Base-by-base conservation (phyloP, 2,113 vertebrate genomes). In the Formicarius rufipectus region DNA sequence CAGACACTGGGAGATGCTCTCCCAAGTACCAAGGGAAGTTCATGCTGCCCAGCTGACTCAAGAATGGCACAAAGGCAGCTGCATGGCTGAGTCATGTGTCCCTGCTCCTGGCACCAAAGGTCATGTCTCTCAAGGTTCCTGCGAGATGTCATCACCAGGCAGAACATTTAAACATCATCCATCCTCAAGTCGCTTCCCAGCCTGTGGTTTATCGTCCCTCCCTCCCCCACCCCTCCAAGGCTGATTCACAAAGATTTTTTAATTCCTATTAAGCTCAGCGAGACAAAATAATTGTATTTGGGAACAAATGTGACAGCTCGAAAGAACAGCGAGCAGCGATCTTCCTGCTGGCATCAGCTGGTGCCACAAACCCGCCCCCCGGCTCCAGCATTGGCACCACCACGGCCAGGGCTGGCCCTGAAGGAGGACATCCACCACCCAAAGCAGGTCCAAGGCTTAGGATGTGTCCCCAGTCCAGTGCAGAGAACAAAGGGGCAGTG, bases 231-330 rank as follows among this genome's bases (percentile, higher is more conserved):
- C 50, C 82, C 50, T 88, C 58, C 71, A 76, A 93, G 82, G 90
- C 94, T 96, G 95, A 94, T 96, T 94, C 94, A 97, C 83, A 83
- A 73, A 90, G 85, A 72, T 55, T 82, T 94, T 85, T 90, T 45
- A 93, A 90, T 91, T 94, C 75, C 67, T 91, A 45, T 90, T 87
- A 87, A 95, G 87, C 78, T 90, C 72, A 90, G 62, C 0, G 0
- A 94, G 88, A 93, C 82, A 94, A 91, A 96, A 90, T 85, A 93
- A 95, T 94, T 93, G 90, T 66, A 73, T 94, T 88, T 94, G 90
- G 90, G 96, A 93, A 96, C 85, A 96, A 90, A 90, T 30, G 67
- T 42, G 84, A 91, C 88, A 95, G 85, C 82, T 37, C 52, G 88
- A 85, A 68, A 71, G 74, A 94, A 87, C 52, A 92, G 59, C 0